Evolutionary conservation across 2,797 vertebrate genomes (phyloP).

Genomic region (Micropoecilia bifurca): DNA sequence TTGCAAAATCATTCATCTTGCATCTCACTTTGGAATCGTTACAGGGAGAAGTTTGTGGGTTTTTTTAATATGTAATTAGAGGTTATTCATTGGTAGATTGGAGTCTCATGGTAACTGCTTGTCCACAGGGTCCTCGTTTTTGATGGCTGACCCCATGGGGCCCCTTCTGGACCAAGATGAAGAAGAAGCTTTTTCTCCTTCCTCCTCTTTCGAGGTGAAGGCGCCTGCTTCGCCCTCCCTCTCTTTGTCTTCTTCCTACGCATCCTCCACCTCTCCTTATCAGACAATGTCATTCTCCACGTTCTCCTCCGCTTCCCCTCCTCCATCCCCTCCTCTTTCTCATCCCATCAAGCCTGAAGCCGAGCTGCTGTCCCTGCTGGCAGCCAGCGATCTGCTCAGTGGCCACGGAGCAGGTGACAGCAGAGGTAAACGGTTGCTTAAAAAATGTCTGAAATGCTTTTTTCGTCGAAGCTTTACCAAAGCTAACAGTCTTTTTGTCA

Average conservation of each 20-base stretch:
- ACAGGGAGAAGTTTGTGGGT: background rate
- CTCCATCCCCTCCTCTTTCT: constrained; percentile 61
- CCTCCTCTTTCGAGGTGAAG: constrained; percentile 75
- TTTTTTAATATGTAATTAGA: background rate
- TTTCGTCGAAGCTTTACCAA: background rate
- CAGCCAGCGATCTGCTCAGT: constrained; percentile 58
- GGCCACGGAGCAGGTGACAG: constrained; percentile 53
- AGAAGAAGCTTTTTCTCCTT: constrained; percentile 81
- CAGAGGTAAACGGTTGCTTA: constrained; percentile 66
- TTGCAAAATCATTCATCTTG: background rate
- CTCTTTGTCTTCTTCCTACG: constrained; percentile 66
- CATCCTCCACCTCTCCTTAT: constrained; percentile 57
- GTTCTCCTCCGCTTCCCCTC: constrained; percentile 51
- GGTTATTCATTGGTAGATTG: background rate
- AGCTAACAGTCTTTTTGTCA: constrained; percentile 1
- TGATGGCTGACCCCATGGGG: constrained; percentile 93
- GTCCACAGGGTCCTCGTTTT: constrained; percentile 86
- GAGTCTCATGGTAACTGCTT: background rate
- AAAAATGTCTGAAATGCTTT: background rate
- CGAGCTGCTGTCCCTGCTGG: constrained; percentile 74
- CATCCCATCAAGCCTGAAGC: constrained; percentile 59
- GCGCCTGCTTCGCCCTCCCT: constrained; percentile 70
- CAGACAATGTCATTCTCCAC: constrained; percentile 66
- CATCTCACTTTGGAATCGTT: background rate
- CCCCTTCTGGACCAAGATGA: constrained; percentile 87